Evolutionary conservation across 2,113 vertebrate species (phyloP).

Genomic region (Noturus placidus): DNA sequence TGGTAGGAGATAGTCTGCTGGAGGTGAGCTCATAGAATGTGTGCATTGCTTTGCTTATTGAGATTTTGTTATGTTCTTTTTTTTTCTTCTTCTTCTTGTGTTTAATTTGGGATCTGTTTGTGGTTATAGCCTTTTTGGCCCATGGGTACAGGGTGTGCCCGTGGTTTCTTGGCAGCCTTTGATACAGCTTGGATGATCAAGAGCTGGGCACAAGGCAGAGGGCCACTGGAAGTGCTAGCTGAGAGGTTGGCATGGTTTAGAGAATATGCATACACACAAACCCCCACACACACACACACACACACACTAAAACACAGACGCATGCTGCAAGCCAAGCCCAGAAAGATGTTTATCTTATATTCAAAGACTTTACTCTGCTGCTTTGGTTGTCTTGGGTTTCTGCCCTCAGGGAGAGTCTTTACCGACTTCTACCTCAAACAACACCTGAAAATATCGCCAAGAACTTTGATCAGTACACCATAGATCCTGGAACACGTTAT

Average conservation of each 20-base stretch:
- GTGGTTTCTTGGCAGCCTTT: conserved; percentile 93
- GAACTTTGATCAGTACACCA: conserved; percentile 95
- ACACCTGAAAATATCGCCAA: conserved; percentile 95
- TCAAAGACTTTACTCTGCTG: neutral
- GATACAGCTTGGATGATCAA: conserved; percentile 95
- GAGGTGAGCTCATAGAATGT: conserved; percentile 76
- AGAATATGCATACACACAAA: neutral
- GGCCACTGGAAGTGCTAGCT: conserved; percentile 85
- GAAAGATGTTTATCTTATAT: conserved; percentile 29
- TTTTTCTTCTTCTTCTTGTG: neutral
- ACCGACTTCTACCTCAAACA: conserved; percentile 91
- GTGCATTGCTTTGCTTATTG: neutral
- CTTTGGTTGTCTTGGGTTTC: conserved; percentile 17
- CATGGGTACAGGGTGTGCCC: conserved; percentile 96
- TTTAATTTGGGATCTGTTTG: conserved; percentile 24
- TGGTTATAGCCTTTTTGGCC: conserved; percentile 94
- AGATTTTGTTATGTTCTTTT: neutral
- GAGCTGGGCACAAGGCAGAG: conserved; percentile 86
- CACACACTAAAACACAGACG: neutral
- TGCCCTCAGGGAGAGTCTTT: conserved; percentile 85
- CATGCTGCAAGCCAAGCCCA: neutral
- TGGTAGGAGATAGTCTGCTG: conserved; percentile 93
- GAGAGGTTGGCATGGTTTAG: conserved; percentile 77
- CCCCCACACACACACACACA: neutral
- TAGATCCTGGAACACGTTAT: conserved; percentile 91